These are phyloP conservation scores for Speoplatyrhinus poulsoni DNA, from an alignment of 2,113 vertebrate species.

Conservation along the genomic window DNA sequence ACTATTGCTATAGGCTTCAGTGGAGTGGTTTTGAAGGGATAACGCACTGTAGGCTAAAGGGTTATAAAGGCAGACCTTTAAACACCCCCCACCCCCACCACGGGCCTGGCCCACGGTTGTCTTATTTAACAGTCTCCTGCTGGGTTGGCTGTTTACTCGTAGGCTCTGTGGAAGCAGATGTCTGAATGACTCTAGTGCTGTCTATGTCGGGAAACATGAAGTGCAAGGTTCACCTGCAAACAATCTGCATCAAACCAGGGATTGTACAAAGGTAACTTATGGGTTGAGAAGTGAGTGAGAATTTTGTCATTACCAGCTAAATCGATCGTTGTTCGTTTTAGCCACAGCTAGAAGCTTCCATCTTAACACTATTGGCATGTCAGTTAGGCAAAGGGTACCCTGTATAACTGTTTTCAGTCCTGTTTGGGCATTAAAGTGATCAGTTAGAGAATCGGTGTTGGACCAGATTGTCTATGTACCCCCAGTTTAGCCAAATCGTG, in stretches of 20 bases:
- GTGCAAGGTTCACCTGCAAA: background rate
- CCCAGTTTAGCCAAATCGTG: background rate
- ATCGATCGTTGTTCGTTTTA: constrained; percentile 68
- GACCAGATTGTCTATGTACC: background rate
- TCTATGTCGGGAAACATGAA: too few species aligned
- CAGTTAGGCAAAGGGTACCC: background rate
- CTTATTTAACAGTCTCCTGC: background rate
- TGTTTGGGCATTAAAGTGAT: background rate
- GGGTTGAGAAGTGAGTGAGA: constrained; percentile 42
- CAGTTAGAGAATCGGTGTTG: background rate
- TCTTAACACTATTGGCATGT: constrained; percentile 18
- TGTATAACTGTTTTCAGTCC: constrained; percentile 29
- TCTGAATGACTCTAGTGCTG: too few species aligned
- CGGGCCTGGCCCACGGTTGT: background rate
- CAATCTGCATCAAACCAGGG: constrained; percentile 54
- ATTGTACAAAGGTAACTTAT: constrained; percentile 65
- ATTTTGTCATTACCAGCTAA: constrained; percentile 79
- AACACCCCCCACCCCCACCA: background rate
- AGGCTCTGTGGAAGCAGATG: background rate
- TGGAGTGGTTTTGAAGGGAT: constrained; percentile 12
- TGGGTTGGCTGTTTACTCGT: constrained; percentile 1
- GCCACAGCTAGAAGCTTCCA: constrained; percentile 23
- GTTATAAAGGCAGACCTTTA: constrained; percentile 9
- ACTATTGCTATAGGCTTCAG: constrained; percentile 35
- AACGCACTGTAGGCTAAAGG: constrained; percentile 11